Base-by-base conservation (phyloP, 2,888 invertebrate genomes). In the Nasonovia ribisnigri region DNA sequence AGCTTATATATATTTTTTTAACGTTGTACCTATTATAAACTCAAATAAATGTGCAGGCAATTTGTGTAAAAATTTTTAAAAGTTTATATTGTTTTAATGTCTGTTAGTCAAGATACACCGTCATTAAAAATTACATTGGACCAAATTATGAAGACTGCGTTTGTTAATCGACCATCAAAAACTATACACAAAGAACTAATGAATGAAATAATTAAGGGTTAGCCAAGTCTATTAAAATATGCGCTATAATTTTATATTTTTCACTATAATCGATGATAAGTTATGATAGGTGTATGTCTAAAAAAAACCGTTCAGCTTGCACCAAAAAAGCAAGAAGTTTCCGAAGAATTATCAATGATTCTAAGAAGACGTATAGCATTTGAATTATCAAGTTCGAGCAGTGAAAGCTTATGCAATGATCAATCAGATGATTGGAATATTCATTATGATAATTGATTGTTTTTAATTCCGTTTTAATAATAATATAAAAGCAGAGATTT, bases 191-290 rank as follows among this genome's bases (percentile, higher is more conserved):
- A 54, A 42, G 77, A 92, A 54, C 43, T 92, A 54, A 92, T 92
- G 92, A 84, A 24, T 24, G 77, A 92, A 88, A 77, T 92, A 29
- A 43, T 42, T 24, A 48, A 88, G 43, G 92, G 92, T 92, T 42
- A 29, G 48, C 36, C 10, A 57, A 46, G 26, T 46, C 26, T 13
- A 87, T 10, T 91, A 36, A 26, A 88, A 36, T 77, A 48, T n/a
- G 3, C 24, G 13, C 48, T 24, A 10, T 13, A 3, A 51, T 51
- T 51, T 11, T 48, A 48, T 48, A 48, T 16, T 60, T 60, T 43
- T n/a, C 20, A 20, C 20, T 2, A 29, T 29, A 26, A 84, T 90
- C 13, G 6, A 36, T 90, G 5, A 26, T 90, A 67, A 77, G 36
- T 84, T 60, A n/a, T 86, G 26, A 91, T 84, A 92, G 88, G 89